Percentiles rank a stretch among this genome's conserved stretches.
Evolutionary conservation across 2,888 invertebrate species (phyloP).

Genomic region (Euclidia mi): DNA sequence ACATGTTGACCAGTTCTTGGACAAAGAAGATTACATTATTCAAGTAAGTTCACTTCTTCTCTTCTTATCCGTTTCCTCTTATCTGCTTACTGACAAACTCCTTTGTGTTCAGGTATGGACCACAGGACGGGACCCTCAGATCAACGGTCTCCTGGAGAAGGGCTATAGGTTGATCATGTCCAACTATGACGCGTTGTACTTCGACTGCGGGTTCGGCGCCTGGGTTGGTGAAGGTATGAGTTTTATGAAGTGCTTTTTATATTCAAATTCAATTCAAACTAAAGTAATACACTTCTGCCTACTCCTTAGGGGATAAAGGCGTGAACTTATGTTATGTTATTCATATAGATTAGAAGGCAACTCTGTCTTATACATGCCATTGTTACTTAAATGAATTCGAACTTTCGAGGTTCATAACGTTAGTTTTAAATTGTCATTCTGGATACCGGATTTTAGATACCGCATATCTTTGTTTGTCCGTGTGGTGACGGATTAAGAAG

Average conservation of each 20-base stretch:
- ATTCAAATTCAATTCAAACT: no score
- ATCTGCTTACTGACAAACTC: background rate
- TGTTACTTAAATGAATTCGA: no score
- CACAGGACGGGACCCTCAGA: constrained; percentile 91
- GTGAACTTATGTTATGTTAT: no score
- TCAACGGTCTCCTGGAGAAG: constrained; percentile 92
- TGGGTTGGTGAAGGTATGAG: constrained; percentile 92
- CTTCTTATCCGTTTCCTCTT: no score
- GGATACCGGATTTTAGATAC: no score
- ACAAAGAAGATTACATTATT: constrained; percentile 94
- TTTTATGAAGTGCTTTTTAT: no score
- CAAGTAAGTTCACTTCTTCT: constrained; percentile 84
- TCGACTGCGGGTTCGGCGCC: constrained; percentile 96
- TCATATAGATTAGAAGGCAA: no score
- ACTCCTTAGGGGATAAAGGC: no score
- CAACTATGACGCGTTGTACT: constrained; percentile 96
- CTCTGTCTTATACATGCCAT: no score
- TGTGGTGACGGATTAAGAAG: no score
- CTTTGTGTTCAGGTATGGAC: constrained; percentile 92
- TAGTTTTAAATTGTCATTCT: background rate
- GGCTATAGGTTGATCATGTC: constrained; percentile 95
- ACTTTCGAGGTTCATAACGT: constrained; percentile 6
- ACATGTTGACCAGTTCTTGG: constrained; percentile 91
- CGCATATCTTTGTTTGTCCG: no score
- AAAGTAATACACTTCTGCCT: no score